phyloP scores from a whole-genome alignment of 2,888 invertebrate species.

The Cerceris ruficornis region DNA sequence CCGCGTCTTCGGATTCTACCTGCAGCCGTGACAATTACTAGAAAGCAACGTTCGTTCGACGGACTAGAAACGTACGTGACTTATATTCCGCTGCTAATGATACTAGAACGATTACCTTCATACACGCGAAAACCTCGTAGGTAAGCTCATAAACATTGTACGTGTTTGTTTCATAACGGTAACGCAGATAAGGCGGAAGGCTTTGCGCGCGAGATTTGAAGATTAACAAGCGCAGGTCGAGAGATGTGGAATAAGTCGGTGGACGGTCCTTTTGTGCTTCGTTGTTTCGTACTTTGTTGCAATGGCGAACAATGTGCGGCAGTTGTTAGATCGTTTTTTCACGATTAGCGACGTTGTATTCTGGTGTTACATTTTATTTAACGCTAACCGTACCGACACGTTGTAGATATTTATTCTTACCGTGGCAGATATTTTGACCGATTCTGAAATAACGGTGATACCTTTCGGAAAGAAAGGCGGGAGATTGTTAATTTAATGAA shows the following conservation, averaged over 20 bases:
- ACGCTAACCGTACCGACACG: too few species aligned
- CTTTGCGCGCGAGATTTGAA: constrained; percentile 4
- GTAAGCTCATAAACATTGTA: constrained; percentile 57
- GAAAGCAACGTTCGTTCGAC: constrained; percentile 43
- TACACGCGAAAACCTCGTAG: constrained; percentile 64
- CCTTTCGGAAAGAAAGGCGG: too few species aligned
- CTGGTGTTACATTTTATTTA: too few species aligned
- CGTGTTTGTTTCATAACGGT: constrained; percentile 24
- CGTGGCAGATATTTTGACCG: too few species aligned
- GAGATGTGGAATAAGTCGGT: not conserved
- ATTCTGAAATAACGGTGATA: too few species aligned
- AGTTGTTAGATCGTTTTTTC: too few species aligned
- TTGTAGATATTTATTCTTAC: too few species aligned
- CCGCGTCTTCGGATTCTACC: constrained; percentile 26
- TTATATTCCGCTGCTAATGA: constrained; percentile 57
- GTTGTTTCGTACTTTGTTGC: too few species aligned
- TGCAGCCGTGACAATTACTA: constrained; percentile 40
- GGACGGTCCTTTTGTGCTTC: too few species aligned
- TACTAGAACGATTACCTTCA: constrained; percentile 55
- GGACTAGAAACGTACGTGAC: constrained; percentile 44
- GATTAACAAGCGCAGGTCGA: constrained; percentile 20
- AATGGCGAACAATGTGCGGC: too few species aligned
- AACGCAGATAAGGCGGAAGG: constrained; percentile 20
- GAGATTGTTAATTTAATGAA: too few species aligned
- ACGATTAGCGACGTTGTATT: too few species aligned